Percentiles rank a stretch among this genome's conserved stretches.
Conservation (phyloP, 1,140 invertebrate genomes). For the Habropoda laboriosa region DNA sequence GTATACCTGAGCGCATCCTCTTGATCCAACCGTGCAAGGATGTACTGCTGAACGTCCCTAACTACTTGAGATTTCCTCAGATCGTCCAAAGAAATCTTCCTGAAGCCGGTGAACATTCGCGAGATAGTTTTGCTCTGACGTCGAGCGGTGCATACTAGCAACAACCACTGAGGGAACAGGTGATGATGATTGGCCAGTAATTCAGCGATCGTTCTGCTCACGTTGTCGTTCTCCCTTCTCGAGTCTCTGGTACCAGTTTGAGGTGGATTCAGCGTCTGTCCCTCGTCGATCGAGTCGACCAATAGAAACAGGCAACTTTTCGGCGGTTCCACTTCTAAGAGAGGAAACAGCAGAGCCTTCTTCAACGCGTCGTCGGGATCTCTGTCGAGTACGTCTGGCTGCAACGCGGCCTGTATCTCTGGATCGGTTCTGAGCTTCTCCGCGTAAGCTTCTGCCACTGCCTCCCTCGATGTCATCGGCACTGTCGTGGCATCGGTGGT, state of each 20-base stretch:
- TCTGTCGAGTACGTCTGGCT: conserved; percentile 88
- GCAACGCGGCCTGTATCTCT: conserved; percentile 87
- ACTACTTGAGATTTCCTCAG: conserved; percentile 93
- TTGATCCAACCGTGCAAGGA: conserved; percentile 93
- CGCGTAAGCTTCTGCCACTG: conserved; percentile 89
- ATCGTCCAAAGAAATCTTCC: conserved; percentile 96
- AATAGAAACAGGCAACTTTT: conserved; percentile 92
- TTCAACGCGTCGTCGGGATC: conserved; percentile 96
- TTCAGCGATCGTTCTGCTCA: conserved; percentile 90
- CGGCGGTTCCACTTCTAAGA: conserved; percentile 91
- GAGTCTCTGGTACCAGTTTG: conserved; percentile 75
- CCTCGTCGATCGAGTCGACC: conserved; percentile 96
- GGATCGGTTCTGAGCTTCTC: conserved; percentile 89
- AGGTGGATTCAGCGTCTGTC: conserved; percentile 75
- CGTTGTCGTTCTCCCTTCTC: conserved; percentile 81
- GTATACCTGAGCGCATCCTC: conserved; percentile 86
- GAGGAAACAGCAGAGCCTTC: conserved; percentile 91
- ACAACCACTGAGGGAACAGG: conserved; percentile 95
- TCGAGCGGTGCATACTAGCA: conserved; percentile 94
- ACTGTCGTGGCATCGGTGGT: conserved; percentile 64
- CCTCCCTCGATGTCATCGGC: conserved; percentile 72
- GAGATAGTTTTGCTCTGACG: conserved; percentile 93
- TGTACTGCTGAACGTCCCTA: conserved; percentile 97
- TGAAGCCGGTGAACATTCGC: conserved; percentile 95
- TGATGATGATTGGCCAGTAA: conserved; percentile 94